Conservation (phyloP, 2,797 vertebrate genomes). For the Peromyscus eremicus region DNA sequence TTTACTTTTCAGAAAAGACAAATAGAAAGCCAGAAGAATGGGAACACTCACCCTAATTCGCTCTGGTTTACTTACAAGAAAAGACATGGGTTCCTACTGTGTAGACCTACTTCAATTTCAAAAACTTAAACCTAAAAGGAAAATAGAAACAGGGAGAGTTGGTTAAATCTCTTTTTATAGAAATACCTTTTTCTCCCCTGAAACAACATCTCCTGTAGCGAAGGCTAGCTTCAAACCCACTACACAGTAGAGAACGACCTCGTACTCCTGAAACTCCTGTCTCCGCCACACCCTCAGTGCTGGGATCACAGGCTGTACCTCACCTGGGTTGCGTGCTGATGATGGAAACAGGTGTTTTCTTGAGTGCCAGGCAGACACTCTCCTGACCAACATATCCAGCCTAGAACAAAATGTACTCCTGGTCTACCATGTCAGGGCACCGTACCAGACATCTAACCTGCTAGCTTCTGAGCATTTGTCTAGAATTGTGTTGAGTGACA, state of each 20-base stretch:
- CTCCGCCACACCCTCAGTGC: not conserved
- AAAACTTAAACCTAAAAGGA: slow-evolving; percentile 80
- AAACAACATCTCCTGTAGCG: not conserved
- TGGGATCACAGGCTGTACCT: not conserved
- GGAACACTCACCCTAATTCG: slow-evolving; percentile 90
- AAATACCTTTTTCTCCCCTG: not conserved
- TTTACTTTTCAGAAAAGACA: slow-evolving; percentile 74
- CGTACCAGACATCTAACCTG: not conserved
- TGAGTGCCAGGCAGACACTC: not conserved
- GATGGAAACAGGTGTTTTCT: not conserved
- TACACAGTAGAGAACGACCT: not conserved
- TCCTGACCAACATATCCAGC: not conserved
- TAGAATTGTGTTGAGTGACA: slow-evolving; percentile 21
- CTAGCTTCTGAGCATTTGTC: slow-evolving; percentile 43
- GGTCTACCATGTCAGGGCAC: not conserved
- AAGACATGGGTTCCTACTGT: slow-evolving; percentile 90
- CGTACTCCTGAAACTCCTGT: not conserved
- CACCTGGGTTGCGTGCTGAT: not conserved
- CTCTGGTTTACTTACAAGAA: slow-evolving; percentile 92
- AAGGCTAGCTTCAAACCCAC: not conserved
- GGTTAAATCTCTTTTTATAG: slow-evolving; percentile 53
- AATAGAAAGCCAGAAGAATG: slow-evolving; percentile 78
- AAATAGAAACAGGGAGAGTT: slow-evolving; percentile 71
- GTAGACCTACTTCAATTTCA: slow-evolving; percentile 78
- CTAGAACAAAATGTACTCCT: not conserved